Evolutionary conservation across 2,113 vertebrate species (phyloP), one percentile per base, ranked within the genome.

Genomic region (Eonycteris spelaea): DNA sequence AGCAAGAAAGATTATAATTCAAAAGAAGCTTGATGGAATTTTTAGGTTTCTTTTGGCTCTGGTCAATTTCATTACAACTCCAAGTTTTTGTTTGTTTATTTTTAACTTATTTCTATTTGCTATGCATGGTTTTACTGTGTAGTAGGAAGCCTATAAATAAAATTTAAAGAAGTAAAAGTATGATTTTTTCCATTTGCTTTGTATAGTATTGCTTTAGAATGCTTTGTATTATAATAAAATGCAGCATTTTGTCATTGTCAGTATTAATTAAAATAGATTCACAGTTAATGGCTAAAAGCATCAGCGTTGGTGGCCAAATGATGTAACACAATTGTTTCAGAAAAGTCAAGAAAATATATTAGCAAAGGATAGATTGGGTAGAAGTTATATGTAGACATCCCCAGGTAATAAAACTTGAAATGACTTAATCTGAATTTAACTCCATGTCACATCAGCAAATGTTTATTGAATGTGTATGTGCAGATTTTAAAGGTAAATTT

Each of bases 1-100:
- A 92, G 67, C 22, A 90, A 92, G 70, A 94, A 92, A 96, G 55
- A 97, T 90, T 93, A 83, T 79, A 86, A 92, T 87, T 97, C 40
- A 80, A 92, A 97, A 90, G 65, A 92, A 95, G 22, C 40, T 94
- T 94, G 45, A 38, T 74, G 30, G 78, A 94, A 84, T 73, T 78
- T 67, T n/a, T 22, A 7, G 1, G 6, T 14, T 67, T 53, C 51
- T 71, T 40, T 3, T 48, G 38, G 28, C 75, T 94, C 35, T 87
- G 75, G 45, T 80, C 70, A 90, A 16, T 94, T 95, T 94, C 22
- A 92, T 95, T 74, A 90, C 95, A 94, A 65, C 18, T 71, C 28
- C 70, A 91, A 74, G 13, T 55, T 84, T 75, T 38, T 2, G 40
- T 84, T 12, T 2, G 43, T 84, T 13, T 51, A 5, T 4, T 51